Evolutionary conservation across 2,113 vertebrate species (phyloP).

Genomic region (Notiomystis cincta): DNA sequence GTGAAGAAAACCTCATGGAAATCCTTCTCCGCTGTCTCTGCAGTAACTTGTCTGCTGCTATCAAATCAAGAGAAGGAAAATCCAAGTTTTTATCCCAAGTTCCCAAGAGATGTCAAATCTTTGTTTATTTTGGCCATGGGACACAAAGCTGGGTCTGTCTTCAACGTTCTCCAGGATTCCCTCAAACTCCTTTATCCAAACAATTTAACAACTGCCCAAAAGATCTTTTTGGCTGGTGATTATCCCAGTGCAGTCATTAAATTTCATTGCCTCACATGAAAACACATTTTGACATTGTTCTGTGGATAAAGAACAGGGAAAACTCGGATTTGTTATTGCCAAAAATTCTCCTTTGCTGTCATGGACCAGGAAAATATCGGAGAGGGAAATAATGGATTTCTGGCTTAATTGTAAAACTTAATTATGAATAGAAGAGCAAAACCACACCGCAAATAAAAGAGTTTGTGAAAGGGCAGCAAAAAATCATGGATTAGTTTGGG

Average conservation of each 20-base stretch:
- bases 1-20: not conserved
- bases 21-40: not conserved
- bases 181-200: not conserved
- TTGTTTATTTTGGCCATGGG: not conserved
- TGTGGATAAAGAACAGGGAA: not conserved
- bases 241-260: not conserved
- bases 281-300: not conserved
- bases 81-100: not conserved
- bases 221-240: not conserved
- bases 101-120: not conserved
- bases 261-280: not conserved
- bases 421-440: not conserved
- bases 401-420: not conserved
- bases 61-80: not conserved
- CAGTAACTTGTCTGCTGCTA: not conserved
- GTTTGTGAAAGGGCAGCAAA: not conserved
- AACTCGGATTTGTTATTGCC: not conserved
- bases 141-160: not conserved
- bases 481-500: not conserved
- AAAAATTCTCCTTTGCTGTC: not conserved
- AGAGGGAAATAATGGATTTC: not conserved
- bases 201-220: not conserved
- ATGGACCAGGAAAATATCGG: not conserved
- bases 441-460: rapidly evolving
- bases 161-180: not conserved